These are phyloP conservation scores for Drosophila sp. DNA, from an alignment of 1,140 invertebrate species.

Conservation along the genomic window DNA sequence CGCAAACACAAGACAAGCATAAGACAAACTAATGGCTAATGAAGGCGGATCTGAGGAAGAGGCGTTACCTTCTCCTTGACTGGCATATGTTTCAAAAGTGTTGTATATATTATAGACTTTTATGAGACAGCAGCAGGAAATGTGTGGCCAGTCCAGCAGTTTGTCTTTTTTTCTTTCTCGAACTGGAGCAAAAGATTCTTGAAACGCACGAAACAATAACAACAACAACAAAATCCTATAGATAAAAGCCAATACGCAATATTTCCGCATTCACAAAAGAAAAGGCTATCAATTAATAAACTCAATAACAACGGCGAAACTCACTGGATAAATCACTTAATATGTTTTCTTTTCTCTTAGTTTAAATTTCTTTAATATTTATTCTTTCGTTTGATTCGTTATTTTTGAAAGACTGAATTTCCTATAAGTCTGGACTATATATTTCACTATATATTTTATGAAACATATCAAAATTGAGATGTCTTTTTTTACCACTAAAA, in stretches of 20 bases:
- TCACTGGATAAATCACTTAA: not conserved
- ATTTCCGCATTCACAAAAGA: not conserved
- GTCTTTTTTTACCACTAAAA: no score
- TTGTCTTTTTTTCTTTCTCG: not conserved
- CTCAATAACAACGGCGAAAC: not conserved
- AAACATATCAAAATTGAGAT: no score
- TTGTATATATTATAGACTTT: constrained; percentile 42
- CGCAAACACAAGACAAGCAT: not conserved
- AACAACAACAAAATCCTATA: constrained; percentile 20
- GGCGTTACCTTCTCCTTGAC: not conserved
- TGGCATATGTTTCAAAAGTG: constrained; percentile 52
- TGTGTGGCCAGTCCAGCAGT: constrained; percentile 26
- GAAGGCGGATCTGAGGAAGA: constrained; percentile 21
- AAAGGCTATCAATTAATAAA: constrained; percentile 7
- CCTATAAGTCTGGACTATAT: no score
- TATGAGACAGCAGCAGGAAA: constrained; percentile 64
- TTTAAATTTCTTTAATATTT: no score
- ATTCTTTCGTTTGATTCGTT: no score
- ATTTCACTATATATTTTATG: no score
- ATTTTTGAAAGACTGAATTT: no score
- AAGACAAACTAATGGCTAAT: constrained; percentile 11
- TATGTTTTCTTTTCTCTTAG: no score
- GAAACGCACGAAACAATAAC: constrained; percentile 4
- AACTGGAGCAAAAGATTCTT: constrained; percentile 44
- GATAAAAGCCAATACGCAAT: not conserved